Evolutionary conservation across 2,113 vertebrate species (phyloP).

Genomic region (Hemiprocne comata): DNA sequence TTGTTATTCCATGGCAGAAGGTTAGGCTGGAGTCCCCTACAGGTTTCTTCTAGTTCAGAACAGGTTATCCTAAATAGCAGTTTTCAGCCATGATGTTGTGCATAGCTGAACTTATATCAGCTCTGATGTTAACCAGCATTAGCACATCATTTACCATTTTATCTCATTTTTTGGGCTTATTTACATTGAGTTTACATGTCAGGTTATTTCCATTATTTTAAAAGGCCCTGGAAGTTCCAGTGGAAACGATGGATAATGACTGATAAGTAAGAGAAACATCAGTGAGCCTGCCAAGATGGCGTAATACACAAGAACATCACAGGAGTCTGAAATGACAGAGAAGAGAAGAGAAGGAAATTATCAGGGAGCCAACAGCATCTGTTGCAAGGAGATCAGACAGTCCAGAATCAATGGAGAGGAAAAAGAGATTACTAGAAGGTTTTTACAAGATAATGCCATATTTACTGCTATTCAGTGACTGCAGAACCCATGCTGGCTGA

Average conservation of each 20-base stretch:
- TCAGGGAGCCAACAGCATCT: slow-evolving; percentile 23
- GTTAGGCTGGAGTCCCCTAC: neutral
- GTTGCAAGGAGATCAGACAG: slow-evolving; percentile 35
- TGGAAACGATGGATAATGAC: slow-evolving; percentile 17
- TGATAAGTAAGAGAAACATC: slow-evolving; percentile 33
- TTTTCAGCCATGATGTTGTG: neutral
- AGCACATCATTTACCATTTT: slow-evolving; percentile 11
- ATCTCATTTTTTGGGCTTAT: neutral
- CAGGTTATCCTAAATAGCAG: neutral
- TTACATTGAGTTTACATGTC: slow-evolving; percentile 20
- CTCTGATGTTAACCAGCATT: neutral
- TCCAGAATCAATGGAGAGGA: slow-evolving; percentile 3
- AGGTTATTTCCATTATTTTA: slow-evolving; percentile 45
- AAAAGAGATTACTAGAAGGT: slow-evolving; percentile 20
- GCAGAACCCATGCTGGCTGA: neutral
- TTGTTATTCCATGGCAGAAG: neutral
- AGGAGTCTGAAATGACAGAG: slow-evolving; percentile 18
- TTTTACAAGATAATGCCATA: slow-evolving; percentile 43
- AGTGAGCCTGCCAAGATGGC: slow-evolving; percentile 15
- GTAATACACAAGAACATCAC: slow-evolving; percentile 15
- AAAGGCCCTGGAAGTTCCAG: slow-evolving; percentile 9
- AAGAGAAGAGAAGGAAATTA: neutral
- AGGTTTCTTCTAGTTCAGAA: neutral
- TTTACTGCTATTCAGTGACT: neutral
- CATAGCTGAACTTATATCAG: neutral